A percentile compares a stretch with the other conserved stretches of the same genome.
These are phyloP conservation scores for Otocyon megalotis DNA, from an alignment of 2,113 vertebrate species.

Conservation along the genomic window DNA sequence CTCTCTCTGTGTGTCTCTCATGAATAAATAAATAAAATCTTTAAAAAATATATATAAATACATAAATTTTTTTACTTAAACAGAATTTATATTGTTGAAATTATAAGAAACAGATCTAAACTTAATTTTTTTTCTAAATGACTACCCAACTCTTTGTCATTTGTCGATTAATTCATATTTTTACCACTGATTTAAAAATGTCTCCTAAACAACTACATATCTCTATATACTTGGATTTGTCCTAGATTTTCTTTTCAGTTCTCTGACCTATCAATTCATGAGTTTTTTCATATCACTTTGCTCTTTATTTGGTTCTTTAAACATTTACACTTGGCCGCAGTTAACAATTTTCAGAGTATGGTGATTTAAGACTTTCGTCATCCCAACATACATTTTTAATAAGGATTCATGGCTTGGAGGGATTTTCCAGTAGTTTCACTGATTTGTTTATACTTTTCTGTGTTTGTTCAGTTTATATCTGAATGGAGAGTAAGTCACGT, in stretches of 20 bases:
- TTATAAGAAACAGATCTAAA: background rate
- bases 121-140: background rate
- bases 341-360: constrained; percentile 55
- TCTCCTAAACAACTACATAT: background rate
- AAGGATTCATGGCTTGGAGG: constrained; percentile 57
- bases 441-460: constrained; percentile 69
- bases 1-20: too few relatives aligned
- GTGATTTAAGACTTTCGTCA: constrained; percentile 64
- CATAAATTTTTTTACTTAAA: background rate
- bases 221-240: background rate
- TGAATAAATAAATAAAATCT: too few relatives aligned
- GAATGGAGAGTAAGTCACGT: constrained; percentile 78
- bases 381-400: constrained; percentile 50
- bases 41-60: too few relatives aligned
- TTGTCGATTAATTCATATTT: background rate
- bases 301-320: constrained; percentile 62
- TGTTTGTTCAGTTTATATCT: constrained; percentile 73
- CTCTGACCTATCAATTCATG: background rate
- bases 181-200: background rate
- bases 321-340: constrained; percentile 37
- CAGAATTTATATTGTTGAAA: background rate
- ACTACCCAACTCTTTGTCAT: background rate
- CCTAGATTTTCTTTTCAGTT: background rate
- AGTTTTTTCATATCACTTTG: constrained; percentile 26
- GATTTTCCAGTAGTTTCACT: constrained; percentile 69